Conservation (phyloP, 2,888 invertebrate genomes). For the Thalpophila matura region DNA sequence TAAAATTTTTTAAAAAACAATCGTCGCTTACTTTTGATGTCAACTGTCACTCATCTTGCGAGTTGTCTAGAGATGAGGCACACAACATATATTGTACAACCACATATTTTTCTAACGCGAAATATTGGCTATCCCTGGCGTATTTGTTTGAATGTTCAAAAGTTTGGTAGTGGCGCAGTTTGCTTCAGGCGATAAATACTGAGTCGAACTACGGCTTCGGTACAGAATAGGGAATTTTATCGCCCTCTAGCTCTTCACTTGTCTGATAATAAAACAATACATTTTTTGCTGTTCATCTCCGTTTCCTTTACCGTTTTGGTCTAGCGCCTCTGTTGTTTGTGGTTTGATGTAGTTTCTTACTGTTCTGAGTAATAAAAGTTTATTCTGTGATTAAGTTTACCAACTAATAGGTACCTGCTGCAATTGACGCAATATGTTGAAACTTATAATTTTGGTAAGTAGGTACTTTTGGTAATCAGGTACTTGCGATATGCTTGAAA, state of each 20-base stretch:
- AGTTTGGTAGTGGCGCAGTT: constrained; percentile 28
- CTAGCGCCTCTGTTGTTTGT: constrained; percentile 11
- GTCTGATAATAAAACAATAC: constrained; percentile 11
- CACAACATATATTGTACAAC: too few species aligned
- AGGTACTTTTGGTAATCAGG: too few species aligned
- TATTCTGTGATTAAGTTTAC: too few species aligned
- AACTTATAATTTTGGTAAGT: too few species aligned
- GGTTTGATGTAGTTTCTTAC: background rate
- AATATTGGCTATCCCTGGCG: background rate
- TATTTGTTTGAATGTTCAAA: constrained; percentile 9
- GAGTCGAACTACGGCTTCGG: background rate
- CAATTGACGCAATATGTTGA: too few species aligned
- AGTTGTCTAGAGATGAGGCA: too few species aligned
- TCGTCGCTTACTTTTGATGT: too few species aligned
- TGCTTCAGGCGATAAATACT: constrained; percentile 17
- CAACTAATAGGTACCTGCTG: background rate
- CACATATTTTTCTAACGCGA: background rate
- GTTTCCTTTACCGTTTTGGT: constrained; percentile 37
- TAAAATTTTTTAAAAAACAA: too few species aligned
- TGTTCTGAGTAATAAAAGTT: too few species aligned
- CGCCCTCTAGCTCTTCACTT: constrained; percentile 10
- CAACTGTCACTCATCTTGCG: too few species aligned
- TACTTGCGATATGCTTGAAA: too few species aligned
- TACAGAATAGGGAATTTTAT: constrained; percentile 23
- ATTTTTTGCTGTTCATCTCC: constrained; percentile 11